Evolutionary conservation across 2,888 invertebrate species (phyloP), one percentile per base, ranked within the genome.

Genomic region (Oxytorus armatus): DNA sequence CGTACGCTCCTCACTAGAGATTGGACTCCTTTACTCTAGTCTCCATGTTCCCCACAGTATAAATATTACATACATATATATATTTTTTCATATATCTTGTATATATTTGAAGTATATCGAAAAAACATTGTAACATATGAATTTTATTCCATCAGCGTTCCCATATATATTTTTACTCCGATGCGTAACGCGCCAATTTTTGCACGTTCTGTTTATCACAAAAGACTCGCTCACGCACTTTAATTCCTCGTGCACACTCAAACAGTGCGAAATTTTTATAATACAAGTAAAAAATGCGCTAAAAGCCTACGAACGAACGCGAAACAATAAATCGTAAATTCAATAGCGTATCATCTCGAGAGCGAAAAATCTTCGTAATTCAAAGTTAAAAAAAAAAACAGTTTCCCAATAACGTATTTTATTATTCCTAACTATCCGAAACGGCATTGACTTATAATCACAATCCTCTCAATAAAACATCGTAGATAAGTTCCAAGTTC

Each of bases 131-230:
- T n/a, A n/a, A n/a, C n/a, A n/a, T n/a, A n/a, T n/a, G n/a, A n/a
- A n/a, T n/a, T n/a, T n/a, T n/a, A n/a, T n/a, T n/a, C n/a, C n/a
- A 5, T 25, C 2, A 11, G 14, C 3, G 16, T 51, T 8, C 53
- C 25, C n/a, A 29, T 3, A 3, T 2, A 33, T 8, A 36, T 59
- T 42, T n/a, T 33, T n/a, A 39, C 33, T 7, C n/a, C 39, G 66
- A 75, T 36, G 49, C 61, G 42, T 23, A 51, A 51, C 68, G 39
- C 68, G 25, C 51, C 51, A 14, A 25, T 25, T 68, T 68, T 42
- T 14, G 25, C 42, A 68, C 68, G 68, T 68, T 39, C 68, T 42
- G 68, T 42, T 68, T 53, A 53, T 16, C 53, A 4, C 68, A 25
- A 21, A 33, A 39, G 10, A n/a, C n/a, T 3, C 21, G 7, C n/a